Evolutionary conservation across 2,113 vertebrate species (phyloP), one percentile per base, ranked within the genome.

Genomic region (Anseranas semipalmata): DNA sequence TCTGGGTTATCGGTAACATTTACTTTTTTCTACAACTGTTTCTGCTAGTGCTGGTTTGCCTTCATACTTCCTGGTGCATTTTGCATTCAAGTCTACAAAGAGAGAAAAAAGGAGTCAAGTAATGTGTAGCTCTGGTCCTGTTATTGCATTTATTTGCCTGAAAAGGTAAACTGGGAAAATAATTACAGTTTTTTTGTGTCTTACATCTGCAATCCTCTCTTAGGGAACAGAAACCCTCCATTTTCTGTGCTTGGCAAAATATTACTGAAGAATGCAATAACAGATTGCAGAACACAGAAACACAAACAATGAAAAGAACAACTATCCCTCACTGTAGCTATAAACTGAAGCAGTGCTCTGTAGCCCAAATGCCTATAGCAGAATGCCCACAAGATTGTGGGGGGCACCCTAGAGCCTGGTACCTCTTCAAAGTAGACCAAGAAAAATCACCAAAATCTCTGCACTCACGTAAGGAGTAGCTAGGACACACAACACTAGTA

Each of bases 71-170:
- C 88, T 52, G 67, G 27, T 70, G 43, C 53, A 25, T 27, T 82
- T 96, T 90, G 75, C 27, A 10, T 86, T 96, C 80, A 90, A 46
- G 96, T 90, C 97, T 97, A 73, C 52, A 87, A 75, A 55, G 35
- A 72, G 20, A 68, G 35, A 48, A 46, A 62, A 78, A 74, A 21
- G 1, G 21, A 88, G 41, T 86, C 30, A 95, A 94, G 87, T 15
- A 50, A 70, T 46, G 8, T 10, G n/a, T 33, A 90, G 24, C 45
- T 70, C 35, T 86, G 45, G 16, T 46, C 68, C 74, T 93, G 71
- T 66, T 75, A 63, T 53, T 76, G 33, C 67, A 85, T 92, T 87
- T 90, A 58, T 70, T 89, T 32, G 15, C 39, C 1, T 55, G 0
- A 63, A 85, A 80, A 68, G 65, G 22, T 73, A 67, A 81, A 45